Conservation (phyloP, 2,797 vertebrate species). For the Acanthiza pusilla region DNA sequence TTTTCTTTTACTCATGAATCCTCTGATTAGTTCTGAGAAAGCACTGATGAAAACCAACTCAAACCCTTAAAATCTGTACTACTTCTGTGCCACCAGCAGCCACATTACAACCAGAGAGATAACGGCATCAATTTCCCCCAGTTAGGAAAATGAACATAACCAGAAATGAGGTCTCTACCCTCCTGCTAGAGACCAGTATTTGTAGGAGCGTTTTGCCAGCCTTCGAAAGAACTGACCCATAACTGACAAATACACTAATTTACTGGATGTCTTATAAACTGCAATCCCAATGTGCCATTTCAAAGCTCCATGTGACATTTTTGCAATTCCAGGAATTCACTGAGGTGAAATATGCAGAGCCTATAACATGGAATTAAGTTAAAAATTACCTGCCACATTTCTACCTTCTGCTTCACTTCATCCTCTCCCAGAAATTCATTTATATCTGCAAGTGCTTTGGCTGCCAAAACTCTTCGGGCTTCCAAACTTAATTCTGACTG, state of each 20-base stretch:
- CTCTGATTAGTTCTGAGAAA: neutral
- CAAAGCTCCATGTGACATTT: neutral
- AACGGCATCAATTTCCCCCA: neutral
- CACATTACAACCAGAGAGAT: neutral
- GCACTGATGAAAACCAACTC: neutral
- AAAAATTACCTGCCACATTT: constrained; percentile 88
- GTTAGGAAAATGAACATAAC: neutral
- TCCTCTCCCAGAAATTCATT: constrained; percentile 80
- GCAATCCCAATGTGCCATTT: neutral
- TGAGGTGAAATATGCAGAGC: neutral
- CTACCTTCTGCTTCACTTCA: constrained; percentile 79
- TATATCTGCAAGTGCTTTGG: constrained; percentile 84
- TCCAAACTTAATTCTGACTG: constrained; percentile 80
- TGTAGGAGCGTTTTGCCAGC: neutral
- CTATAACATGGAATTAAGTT: neutral
- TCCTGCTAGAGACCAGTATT: neutral
- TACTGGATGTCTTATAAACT: neutral
- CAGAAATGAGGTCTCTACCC: neutral
- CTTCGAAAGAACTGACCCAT: neutral
- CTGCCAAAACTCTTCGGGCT: constrained; percentile 81
- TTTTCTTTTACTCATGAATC: neutral
- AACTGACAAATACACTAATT: neutral
- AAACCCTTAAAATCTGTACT: neutral
- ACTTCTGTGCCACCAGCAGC: neutral
- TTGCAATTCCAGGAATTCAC: neutral